phyloP scores from a whole-genome alignment of 2,113 vertebrate genomes.

The Nycticryphes semicollaris region DNA sequence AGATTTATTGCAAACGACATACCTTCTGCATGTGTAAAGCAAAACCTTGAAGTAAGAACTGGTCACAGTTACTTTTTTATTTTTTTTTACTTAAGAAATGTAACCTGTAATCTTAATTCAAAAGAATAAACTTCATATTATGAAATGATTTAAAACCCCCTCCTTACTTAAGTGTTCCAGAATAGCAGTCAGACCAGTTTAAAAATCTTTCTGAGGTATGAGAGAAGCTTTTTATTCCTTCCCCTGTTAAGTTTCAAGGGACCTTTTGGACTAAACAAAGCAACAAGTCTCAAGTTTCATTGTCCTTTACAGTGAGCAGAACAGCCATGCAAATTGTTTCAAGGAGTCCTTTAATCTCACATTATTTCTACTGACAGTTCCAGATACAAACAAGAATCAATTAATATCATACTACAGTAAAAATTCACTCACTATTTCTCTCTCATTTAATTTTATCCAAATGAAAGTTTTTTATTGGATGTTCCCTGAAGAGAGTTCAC shows the following conservation, averaged over 20 bases:
- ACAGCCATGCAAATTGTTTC: not conserved
- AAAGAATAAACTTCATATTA: not conserved
- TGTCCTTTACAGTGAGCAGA: not conserved
- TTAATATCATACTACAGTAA: not conserved
- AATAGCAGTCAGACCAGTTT: not conserved
- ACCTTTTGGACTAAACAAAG: constrained; percentile 2
- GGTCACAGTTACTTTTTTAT: not conserved
- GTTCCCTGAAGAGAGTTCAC: not conserved
- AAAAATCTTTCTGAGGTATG: not conserved
- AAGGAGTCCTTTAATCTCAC: not conserved
- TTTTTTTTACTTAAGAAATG: not conserved
- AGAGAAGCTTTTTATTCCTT: not conserved
- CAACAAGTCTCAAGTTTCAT: not conserved
- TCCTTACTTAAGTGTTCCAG: not conserved
- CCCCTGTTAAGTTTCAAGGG: not conserved
- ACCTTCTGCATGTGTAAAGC: not conserved
- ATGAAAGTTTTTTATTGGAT: not conserved
- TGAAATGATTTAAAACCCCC: not conserved
- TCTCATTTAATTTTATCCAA: not conserved
- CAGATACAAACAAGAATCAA: not conserved
- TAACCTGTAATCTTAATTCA: not conserved
- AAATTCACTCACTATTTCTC: not conserved
- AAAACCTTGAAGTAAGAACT: not conserved
- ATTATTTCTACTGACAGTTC: not conserved
- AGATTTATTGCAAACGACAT: not conserved